Evolutionary conservation across 2,888 invertebrate species (phyloP), one percentile per base, ranked within the genome.

Genomic region (Ferdinandea cuprea): DNA sequence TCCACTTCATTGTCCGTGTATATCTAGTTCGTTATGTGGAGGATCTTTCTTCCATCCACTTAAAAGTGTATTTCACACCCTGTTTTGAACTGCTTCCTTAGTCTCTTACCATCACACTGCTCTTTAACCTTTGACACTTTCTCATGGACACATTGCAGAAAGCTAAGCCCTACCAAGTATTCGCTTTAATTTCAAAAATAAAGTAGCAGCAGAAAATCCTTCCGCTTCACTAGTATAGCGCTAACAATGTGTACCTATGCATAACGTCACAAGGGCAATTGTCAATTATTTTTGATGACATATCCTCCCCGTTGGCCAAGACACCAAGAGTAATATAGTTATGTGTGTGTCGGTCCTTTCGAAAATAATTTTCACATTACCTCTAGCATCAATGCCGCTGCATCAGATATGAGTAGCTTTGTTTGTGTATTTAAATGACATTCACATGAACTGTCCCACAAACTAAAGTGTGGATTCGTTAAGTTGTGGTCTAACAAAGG

Each of bases 231-330:
- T 15, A 40, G 13, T n/a, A 17, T 35, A 37, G 13, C 37, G 7
- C 7, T 25, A 11, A n/a, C 3, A 61, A 61, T 30, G n/a, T n/a
- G 46, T 37, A 11, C 11, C 15, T 17, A 65, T 65, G 44, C 25
- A 61, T 9, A 19, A 2, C 37, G 8, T 61, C 35, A 11, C 74
- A 80, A 74, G 80, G 74, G 69, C 74, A 74, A 74, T 80, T 80
- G 80, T 58, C 80, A 80, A 79, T 80, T 80, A 74, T 40, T 80
- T 80, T 74, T 65, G 48, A 52, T 69, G 63, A 58, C 69, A 74
- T 52, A 11, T 54, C 50, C 44, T 32, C 37, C 50, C 63, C n/a
- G n/a, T 74, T 74, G 80, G 69, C 63, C 80, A 80, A 69, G 69
- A n/a, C n/a, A n/a, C n/a, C n/a, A n/a, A n/a, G 65, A n/a, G 21